Conservation (phyloP, 2,888 invertebrate genomes). For the Drosophila lutescens region DNA sequence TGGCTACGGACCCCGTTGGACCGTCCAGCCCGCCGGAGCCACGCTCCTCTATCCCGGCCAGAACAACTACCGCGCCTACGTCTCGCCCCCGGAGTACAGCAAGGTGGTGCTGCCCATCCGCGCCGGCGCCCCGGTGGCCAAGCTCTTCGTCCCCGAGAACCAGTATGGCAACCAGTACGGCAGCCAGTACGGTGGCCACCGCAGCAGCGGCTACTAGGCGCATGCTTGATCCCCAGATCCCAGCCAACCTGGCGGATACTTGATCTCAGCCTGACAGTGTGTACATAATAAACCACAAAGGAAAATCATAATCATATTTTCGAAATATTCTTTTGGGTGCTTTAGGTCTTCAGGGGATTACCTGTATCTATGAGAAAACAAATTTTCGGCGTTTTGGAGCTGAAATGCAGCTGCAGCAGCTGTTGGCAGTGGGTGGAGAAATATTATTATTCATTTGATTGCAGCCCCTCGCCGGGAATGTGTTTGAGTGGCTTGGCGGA, state of each 20-base stretch:
- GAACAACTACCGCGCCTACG: conserved; percentile 68
- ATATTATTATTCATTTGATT: conserved; percentile 29
- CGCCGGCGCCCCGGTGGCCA: conserved; percentile 74
- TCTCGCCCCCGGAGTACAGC: conserved; percentile 71
- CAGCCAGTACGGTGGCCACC: conserved; percentile 29
- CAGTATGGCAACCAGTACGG: conserved; percentile 48
- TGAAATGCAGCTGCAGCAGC: conserved; percentile 45
- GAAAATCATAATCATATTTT: conserved; percentile 12
- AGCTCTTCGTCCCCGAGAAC: conserved; percentile 68
- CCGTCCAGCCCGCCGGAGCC: conserved; percentile 66
- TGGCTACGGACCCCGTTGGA: conserved; percentile 48
- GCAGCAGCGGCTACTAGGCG: conserved; percentile 26
- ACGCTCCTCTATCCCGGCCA: conserved; percentile 74
- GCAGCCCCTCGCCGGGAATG: conserved; percentile 37
- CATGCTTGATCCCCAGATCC: neutral
- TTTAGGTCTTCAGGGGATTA: neutral
- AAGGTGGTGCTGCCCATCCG: conserved; percentile 73
- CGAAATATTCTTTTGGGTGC: neutral
- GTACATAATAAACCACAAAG: conserved; percentile 25
- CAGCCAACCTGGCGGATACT: conserved; percentile 17
- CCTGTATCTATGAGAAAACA: neutral
- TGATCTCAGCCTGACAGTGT: conserved; percentile 28
- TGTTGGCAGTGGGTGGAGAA: neutral
- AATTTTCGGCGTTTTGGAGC: conserved; percentile 6
- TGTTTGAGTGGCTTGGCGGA: conserved; percentile 33